phyloP scores from a whole-genome alignment of 2,113 vertebrate genomes.

The Dermatemys mawii region DNA sequence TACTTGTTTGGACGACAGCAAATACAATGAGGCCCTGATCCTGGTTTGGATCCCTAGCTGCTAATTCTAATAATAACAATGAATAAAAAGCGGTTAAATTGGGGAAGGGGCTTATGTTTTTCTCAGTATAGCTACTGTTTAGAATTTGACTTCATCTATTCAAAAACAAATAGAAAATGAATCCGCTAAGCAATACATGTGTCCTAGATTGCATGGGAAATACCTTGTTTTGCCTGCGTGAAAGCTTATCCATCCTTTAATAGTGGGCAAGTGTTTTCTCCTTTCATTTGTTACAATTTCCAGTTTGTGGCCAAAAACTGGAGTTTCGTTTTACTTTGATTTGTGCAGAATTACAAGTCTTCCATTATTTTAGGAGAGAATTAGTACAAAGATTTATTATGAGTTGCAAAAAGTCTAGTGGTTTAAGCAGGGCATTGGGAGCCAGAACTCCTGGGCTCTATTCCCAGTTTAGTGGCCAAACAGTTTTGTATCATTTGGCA shows the following conservation, averaged over 20 bases:
- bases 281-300: neutral
- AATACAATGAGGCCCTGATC: neutral
- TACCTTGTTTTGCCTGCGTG: neutral
- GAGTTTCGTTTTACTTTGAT: neutral
- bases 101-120: neutral
- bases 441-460: neutral
- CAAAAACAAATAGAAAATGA: neutral
- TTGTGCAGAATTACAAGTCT: neutral
- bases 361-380: neutral
- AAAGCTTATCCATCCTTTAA: neutral
- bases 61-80: neutral
- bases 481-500: neutral
- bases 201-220: neutral
- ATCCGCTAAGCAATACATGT: neutral
- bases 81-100: neutral
- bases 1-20: neutral
- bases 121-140: neutral
- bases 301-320: neutral
- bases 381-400: neutral
- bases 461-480: neutral
- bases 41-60: neutral
- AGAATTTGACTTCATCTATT: neutral
- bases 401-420: neutral
- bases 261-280: neutral
- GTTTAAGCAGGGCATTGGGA: neutral